Evolutionary conservation across 2,797 vertebrate species (phyloP), one percentile per base, ranked within the genome.

Genomic region (Petrocephalus schoutedeni): DNA sequence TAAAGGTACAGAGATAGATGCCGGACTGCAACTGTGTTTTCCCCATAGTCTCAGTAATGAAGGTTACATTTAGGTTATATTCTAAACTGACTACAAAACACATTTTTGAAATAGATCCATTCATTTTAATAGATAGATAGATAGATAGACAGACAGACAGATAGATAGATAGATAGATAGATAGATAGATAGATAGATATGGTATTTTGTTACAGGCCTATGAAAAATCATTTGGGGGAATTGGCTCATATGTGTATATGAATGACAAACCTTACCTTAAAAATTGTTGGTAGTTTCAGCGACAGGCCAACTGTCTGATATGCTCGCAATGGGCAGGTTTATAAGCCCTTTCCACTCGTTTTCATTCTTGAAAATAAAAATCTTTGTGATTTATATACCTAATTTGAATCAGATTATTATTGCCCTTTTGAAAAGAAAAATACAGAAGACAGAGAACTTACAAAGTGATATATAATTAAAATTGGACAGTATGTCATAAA

Each of bases 391-490:
- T 86, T 86, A 86, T 86, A 14, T 23, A 67, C 86, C 41, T 86
- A 67, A 86, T 86, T 86, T 64, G 41, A 86, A 51, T 67, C 86
- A 86, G 86, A 64, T 64, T 86, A 86, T 86, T 86, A 67, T 67
- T 67, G 49, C 59, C 58, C 86, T 49, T 64, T 86, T 51, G 86
- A 86, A 86, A 86, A 86, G 86, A 67, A 86, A 86, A 86, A 86
- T 64, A 86, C 41, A 64, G 86, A 64, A 86, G 86, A 86, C 59
- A 49, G 86, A 36, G 85, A 74, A 56, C 58, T 32, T 71, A 87
- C 85, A 86, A 86, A 86, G 88, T 64, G 85, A 77, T 89, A 82
- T 87, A 80, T 74, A 86, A 86, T 86, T 77, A 58, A 61, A 87
- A 45, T 64, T 82, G 57, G 57, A 59, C 56, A 89, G 53, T 89